phyloP scores from a whole-genome alignment of 2,888 invertebrate species.

The Microplitis manilae region DNA sequence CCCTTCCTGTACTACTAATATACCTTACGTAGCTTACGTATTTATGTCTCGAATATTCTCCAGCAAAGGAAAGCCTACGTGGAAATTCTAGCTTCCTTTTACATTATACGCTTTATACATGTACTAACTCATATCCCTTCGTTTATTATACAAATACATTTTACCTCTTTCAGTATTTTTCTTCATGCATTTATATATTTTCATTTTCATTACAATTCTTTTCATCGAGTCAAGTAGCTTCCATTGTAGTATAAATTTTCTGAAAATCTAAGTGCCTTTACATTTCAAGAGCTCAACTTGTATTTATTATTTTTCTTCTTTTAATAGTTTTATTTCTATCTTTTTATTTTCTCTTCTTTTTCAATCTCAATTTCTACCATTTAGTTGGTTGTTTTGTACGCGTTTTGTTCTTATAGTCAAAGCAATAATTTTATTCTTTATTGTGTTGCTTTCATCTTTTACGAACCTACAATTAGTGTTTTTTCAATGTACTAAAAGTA shows the following conservation, averaged over 20 bases:
- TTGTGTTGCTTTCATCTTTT: not conserved
- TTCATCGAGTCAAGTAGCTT: slow-evolving; percentile 19
- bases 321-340: slow-evolving; percentile 33
- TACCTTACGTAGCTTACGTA: slow-evolving; percentile 19
- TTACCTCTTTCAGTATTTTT: slow-evolving; percentile 7
- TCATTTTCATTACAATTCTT: not conserved
- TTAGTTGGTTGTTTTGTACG: not conserved
- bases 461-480: not conserved
- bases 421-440: slow-evolving; percentile 5
- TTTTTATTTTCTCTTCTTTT: slow-evolving; percentile 35
- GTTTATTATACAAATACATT: not conserved
- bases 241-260: not conserved
- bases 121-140: slow-evolving; percentile 12
- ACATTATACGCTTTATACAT: slow-evolving; percentile 17
- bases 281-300: slow-evolving; percentile 3
- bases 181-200: not conserved
- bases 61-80: slow-evolving; percentile 1
- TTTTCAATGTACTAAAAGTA: not conserved
- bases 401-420: slow-evolving; percentile 9
- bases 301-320: not conserved
- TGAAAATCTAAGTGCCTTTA: not conserved
- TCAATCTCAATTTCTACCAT: slow-evolving; percentile 10
- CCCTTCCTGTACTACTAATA: slow-evolving; percentile 19
- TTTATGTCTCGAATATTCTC: slow-evolving; percentile 20
- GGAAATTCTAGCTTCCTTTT: slow-evolving; percentile 25